A percentile compares a stretch with the other conserved stretches of the same genome.
phyloP scores from a whole-genome alignment of 2,888 invertebrate species.

The Eupithecia centaureata region DNA sequence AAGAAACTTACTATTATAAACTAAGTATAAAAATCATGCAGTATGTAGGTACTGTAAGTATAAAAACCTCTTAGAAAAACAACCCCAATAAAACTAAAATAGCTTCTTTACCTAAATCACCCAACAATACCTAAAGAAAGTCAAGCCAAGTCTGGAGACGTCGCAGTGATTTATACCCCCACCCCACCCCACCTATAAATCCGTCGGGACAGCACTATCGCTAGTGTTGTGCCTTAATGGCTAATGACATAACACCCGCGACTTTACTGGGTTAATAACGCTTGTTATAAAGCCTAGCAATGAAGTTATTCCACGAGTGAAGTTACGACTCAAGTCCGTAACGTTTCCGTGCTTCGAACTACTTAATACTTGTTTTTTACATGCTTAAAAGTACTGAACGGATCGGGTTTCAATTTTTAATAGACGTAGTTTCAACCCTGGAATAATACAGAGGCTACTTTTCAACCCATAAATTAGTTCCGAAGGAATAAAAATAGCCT shows the following conservation, averaged over 20 bases:
- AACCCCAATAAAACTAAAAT: conserved; percentile 8
- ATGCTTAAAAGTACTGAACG: no score
- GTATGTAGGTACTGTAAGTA: not conserved
- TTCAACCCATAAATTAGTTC: no score
- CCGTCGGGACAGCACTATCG: conserved; percentile 60
- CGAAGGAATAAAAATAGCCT: no score
- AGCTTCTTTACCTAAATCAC: conserved; percentile 31
- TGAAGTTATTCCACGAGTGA: conserved; percentile 25
- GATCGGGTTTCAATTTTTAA: no score
- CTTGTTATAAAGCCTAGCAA: conserved; percentile 22
- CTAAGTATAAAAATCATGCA: no score
- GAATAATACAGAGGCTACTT: no score
- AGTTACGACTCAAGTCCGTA: not conserved
- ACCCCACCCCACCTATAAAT: conserved; percentile 33
- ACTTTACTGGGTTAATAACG: conserved; percentile 34
- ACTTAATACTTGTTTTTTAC: no score
- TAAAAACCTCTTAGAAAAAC: not conserved
- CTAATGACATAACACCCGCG: conserved; percentile 60
- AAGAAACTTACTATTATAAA: no score
- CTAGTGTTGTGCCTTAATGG: conserved; percentile 63
- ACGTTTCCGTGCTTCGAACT: not conserved
- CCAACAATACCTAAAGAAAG: conserved; percentile 38
- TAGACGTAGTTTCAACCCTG: no score
- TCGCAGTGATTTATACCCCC: conserved; percentile 35
- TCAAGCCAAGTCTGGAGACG: conserved; percentile 37